Percentiles rank a stretch among this genome's conserved stretches.
phyloP scores from a whole-genome alignment of 2,113 vertebrate genomes.

The Microcebus tavaratra region DNA sequence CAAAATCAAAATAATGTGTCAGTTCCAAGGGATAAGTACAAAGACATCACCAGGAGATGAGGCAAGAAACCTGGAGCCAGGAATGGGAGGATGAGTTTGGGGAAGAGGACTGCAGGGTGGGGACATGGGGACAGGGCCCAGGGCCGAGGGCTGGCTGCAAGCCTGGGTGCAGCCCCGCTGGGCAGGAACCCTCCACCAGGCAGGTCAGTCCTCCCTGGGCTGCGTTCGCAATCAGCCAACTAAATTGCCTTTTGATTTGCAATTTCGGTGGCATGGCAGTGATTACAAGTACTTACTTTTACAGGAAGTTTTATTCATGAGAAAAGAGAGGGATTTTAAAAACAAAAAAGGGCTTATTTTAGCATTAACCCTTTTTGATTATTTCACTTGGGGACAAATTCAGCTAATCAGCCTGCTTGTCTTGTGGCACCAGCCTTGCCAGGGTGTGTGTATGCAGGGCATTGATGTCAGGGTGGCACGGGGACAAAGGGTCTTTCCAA shows the following conservation, averaged over 20 bases:
- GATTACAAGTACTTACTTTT: slow-evolving; percentile 46
- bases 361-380: slow-evolving; percentile 15
- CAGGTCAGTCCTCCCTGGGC: background rate
- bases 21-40: background rate
- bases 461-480: background rate
- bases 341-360: slow-evolving; percentile 12
- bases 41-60: background rate
- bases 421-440: slow-evolving; percentile 36
- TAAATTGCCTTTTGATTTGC: slow-evolving; percentile 9
- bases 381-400: slow-evolving; percentile 46
- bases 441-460: no score
- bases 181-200: background rate
- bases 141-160: rapidly evolving
- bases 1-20: background rate
- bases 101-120: background rate
- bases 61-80: background rate
- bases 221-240: background rate
- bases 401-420: background rate
- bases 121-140: background rate
- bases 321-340: slow-evolving; percentile 10
- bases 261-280: background rate
- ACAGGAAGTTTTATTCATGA: background rate
- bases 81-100: background rate
- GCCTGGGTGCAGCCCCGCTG: background rate
- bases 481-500: background rate